Base-by-base conservation (phyloP, 2,888 invertebrate species). In the Oscheius sp. region DNA sequence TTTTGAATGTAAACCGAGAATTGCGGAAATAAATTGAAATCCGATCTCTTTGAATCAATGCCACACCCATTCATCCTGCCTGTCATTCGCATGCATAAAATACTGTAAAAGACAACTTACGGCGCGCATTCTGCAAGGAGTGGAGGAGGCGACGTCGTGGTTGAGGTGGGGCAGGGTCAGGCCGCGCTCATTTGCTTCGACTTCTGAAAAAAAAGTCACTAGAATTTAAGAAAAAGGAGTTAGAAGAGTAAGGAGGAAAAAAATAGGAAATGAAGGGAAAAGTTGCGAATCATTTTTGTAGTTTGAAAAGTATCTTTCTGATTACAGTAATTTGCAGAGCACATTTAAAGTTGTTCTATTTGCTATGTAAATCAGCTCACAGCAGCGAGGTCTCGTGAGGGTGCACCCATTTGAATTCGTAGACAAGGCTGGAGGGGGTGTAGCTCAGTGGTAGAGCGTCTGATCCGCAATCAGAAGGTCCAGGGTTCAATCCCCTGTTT, bases 191-290 rank as follows among this genome's bases (percentile, higher is more conserved):
- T 48, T 48, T 48, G 48, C 48, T 12, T 25, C 15, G 2, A 20
- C 3, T 37, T 23, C 39, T 25, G 58, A 58, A 58, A 37, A 34
- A 15, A n/a, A 37, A 39, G n/a, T 20, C 8, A 20, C 23, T 37
- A 25, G 57, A 17, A 27, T 8, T 10, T 25, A 52, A 25, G 25
- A 25, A 52, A 27, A 27, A 25, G 25, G 53, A 27, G 53, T 20
- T n/a, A 52, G 17, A 57, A 31, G 33, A 23, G 31, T 15, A 57
- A 34, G 39, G 58, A 58, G 37, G 39, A 58, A 37, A 20, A 17
- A 10, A 34, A 39, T 15, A 20, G 20, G 48, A 17, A 20, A 46
- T n/a, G n/a, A 20, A 46, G 10, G 48, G 48, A 46, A 20, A 46
- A 20, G 20, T n/a, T 15, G n/a, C n/a, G n/a, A n/a, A n/a, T n/a